These are phyloP conservation scores for Machimus atricapillus DNA, from an alignment of 2,888 invertebrate species.

Conservation along the genomic window DNA sequence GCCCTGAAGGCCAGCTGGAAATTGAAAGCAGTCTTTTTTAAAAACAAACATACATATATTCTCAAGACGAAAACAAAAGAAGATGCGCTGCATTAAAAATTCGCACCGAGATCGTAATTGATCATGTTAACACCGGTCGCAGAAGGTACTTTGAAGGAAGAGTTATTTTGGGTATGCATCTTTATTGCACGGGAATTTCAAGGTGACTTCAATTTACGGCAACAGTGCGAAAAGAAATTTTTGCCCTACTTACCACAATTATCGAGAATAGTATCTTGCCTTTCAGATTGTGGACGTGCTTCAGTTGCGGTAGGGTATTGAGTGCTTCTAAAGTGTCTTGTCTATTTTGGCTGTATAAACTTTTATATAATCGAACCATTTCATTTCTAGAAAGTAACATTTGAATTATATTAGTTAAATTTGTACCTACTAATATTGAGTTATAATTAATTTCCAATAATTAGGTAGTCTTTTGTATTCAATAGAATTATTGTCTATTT, in stretches of 20 bases:
- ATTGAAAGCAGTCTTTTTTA: slow-evolving; percentile 51
- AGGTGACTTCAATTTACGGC: slow-evolving; percentile 4
- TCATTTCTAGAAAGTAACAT: slow-evolving; percentile 64
- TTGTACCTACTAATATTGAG: no score
- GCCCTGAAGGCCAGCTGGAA: slow-evolving; percentile 77
- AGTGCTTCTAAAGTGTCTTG: slow-evolving; percentile 87
- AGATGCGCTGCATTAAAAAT: neutral
- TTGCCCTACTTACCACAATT: slow-evolving; percentile 79
- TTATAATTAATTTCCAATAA: no score
- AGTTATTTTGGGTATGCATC: neutral
- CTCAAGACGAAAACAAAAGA: neutral
- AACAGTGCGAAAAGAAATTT: slow-evolving; percentile 2
- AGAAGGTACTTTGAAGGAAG: neutral
- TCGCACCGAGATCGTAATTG: neutral
- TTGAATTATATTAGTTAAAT: neutral
- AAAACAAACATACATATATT: neutral
- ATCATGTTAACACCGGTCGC: neutral
- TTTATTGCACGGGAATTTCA: neutral
- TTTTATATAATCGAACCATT: slow-evolving; percentile 80
- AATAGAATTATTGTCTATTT: no score
- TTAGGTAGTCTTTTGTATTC: no score
- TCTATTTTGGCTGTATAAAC: slow-evolving; percentile 84
- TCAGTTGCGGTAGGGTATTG: slow-evolving; percentile 79
- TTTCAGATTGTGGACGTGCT: slow-evolving; percentile 87
- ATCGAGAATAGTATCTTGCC: slow-evolving; percentile 95